Evolutionary conservation across 1,140 invertebrate genomes (phyloP), one percentile per base, ranked within the genome.

Genomic region (Dendrolimus punctatus): DNA sequence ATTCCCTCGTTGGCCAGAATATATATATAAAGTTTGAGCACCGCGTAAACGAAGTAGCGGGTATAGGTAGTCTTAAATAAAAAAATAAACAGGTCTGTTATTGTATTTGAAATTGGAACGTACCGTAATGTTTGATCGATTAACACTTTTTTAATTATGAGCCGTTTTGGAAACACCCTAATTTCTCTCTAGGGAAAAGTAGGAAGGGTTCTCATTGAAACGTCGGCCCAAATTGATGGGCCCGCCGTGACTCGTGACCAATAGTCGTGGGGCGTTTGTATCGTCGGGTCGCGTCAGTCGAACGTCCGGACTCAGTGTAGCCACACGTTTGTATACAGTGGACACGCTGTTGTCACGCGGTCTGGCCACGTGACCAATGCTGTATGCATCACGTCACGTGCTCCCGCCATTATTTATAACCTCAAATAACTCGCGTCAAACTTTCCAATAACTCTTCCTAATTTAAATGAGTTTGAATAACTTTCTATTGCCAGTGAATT

Each of bases 191-290:
- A 69, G 71, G 74, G 69, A 71, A 76, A 79, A 77, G 58, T 71
- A 71, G 68, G 71, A 66, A 75, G 66, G 70, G 61, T 68, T 77
- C 79, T 78, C 78, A 79, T 79, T 84, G 75, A 76, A 80, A 80
- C 76, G 80, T 84, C 80, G 78, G 62, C 64, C 66, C 49, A 72
- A 80, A 84, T 84, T 81, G 78, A 81, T 81, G 78, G 72, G 72
- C 71, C 66, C 53, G 63, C 66, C 70, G 65, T 73, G 73, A 69
- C 62, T 58, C 66, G 68, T 80, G 80, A 73, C 77, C 78, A 80
- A 66, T 76, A 76, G 74, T 74, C 75, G 73, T 72, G 69, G 69
- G 73, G 77, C 66, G 71, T 68, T 66, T 68, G 66, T 66, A 65
- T 58, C 64, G 59, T 55, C 60, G 57, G 53, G 53, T 60, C 70